A percentile compares a stretch with the other conserved stretches of the same genome.
Evolutionary conservation across 2,113 vertebrate genomes (phyloP).

Genomic region (Hypocryptadius cinnamomeus): DNA sequence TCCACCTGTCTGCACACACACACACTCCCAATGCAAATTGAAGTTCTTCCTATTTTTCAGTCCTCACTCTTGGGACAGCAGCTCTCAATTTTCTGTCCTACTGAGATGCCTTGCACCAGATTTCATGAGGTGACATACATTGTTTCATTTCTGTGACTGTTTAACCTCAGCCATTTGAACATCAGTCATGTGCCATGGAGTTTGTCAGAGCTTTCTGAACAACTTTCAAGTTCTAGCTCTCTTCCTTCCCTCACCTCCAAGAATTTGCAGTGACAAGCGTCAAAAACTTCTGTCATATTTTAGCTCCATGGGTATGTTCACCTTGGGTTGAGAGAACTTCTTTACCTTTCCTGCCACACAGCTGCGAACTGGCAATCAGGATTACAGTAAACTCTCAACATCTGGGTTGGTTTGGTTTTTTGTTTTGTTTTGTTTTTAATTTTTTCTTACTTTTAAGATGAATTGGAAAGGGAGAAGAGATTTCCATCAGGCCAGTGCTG

Average conservation of each 20-base stretch:
- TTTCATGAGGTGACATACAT: neutral
- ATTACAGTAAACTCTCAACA: neutral
- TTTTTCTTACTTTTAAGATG: neutral
- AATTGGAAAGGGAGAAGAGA: neutral
- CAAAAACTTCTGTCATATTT: neutral
- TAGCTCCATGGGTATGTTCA: neutral
- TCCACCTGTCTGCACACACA: neutral
- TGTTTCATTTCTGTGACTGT: neutral
- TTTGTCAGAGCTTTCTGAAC: neutral
- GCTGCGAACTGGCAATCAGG: neutral
- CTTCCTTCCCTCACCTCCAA: neutral
- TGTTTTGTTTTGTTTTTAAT: neutral
- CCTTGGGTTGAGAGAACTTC: neutral
- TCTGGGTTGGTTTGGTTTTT: neutral
- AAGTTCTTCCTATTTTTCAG: neutral
- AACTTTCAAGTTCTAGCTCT: neutral
- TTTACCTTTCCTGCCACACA: neutral
- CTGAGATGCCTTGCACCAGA: neutral
- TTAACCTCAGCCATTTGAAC: neutral
- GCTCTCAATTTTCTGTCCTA: neutral
- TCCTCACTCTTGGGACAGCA: neutral
- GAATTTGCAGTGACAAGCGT: neutral
- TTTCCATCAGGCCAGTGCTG: neutral
- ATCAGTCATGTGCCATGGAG: accelerated
- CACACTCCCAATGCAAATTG: neutral